Conservation (phyloP, 2,888 invertebrate genomes). For the Lasius fuliginosus region DNA sequence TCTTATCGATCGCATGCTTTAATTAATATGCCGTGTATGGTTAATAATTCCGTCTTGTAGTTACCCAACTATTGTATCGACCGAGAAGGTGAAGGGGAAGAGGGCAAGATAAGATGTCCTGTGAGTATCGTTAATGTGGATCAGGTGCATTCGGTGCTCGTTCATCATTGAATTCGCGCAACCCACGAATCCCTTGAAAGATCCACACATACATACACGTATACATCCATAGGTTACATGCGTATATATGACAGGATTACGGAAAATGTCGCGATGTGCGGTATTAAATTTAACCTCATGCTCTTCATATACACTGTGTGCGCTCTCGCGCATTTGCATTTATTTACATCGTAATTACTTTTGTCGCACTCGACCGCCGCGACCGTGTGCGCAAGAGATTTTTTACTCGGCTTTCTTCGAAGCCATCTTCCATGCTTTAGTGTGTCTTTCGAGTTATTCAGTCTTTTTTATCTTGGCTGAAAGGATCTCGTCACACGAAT, state of each 20-base stretch:
- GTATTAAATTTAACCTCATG: slow-evolving; percentile 22
- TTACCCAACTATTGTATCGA: slow-evolving; percentile 21
- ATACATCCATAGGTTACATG: background rate
- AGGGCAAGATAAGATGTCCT: slow-evolving; percentile 43
- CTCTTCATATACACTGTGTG: background rate
- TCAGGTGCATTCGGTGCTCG: slow-evolving; percentile 46
- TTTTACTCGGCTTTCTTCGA: background rate
- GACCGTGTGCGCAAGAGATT: background rate
- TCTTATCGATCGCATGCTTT: background rate
- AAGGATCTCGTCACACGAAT: background rate
- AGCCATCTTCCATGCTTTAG: background rate
- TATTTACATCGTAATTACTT: slow-evolving; percentile 45
- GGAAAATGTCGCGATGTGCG: slow-evolving; percentile 21
- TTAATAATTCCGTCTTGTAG: slow-evolving; percentile 23
- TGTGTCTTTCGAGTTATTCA: background rate
- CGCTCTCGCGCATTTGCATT: slow-evolving; percentile 21
- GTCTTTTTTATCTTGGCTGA: background rate
- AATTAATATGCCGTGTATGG: slow-evolving; percentile 26
- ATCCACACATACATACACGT: background rate
- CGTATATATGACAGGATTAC: slow-evolving; percentile 3
- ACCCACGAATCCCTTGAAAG: background rate
- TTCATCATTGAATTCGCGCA: background rate
- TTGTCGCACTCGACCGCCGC: background rate
- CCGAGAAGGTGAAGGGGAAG: background rate
- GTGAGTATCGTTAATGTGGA: slow-evolving; percentile 41